These are phyloP conservation scores for Centropus bengalensis DNA, from an alignment of 2,113 vertebrate genomes.

Conservation along the genomic window DNA sequence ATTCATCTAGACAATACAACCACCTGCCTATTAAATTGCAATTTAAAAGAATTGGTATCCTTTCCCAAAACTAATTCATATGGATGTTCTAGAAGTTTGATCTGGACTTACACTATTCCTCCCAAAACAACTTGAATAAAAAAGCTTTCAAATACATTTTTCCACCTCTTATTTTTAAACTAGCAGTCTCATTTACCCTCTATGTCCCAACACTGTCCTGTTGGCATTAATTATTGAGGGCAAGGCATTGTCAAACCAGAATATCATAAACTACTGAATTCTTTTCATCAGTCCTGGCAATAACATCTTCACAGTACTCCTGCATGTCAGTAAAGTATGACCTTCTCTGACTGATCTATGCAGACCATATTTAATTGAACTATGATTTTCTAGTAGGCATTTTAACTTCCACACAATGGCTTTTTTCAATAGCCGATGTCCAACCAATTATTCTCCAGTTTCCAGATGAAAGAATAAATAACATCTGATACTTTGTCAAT, in stretches of 20 bases:
- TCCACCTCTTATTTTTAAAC: background rate
- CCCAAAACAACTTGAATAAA: background rate
- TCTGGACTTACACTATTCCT: background rate
- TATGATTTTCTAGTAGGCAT: conserved; percentile 23
- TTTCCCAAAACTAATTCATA: background rate
- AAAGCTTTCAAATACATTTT: background rate
- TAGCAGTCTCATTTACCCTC: background rate
- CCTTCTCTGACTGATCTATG: conserved; percentile 20
- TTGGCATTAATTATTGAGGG: background rate
- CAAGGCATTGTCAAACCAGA: background rate
- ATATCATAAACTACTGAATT: conserved; percentile 17
- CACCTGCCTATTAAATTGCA: background rate
- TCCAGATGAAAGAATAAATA: conserved; percentile 14
- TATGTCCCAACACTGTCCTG: background rate
- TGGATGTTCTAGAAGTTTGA: background rate
- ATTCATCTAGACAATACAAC: background rate
- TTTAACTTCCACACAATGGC: conserved; percentile 5
- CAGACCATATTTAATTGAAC: conserved; percentile 25
- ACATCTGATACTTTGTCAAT: background rate
- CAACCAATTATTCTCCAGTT: background rate
- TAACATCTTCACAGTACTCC: conserved; percentile 22
- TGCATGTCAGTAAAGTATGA: background rate
- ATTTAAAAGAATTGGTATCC: background rate
- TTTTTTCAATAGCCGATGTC: conserved; percentile 30
- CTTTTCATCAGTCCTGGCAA: conserved; percentile 7